These are phyloP conservation scores for Hipposideros larvatus DNA, from an alignment of 2,797 vertebrate genomes.

Conservation along the genomic window DNA sequence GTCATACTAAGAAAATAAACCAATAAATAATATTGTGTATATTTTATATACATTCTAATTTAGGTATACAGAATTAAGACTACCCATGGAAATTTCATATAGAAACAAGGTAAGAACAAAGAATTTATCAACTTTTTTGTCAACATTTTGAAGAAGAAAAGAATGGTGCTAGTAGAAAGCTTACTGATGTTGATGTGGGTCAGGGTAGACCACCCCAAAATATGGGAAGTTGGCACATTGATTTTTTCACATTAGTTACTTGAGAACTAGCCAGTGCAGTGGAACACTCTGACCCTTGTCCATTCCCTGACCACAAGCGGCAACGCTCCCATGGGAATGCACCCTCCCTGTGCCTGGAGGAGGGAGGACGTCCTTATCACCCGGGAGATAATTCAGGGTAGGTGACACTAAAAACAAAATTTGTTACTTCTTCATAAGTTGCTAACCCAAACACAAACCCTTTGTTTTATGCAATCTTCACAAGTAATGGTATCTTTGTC, in stretches of 20 bases:
- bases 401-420: neutral
- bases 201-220: neutral
- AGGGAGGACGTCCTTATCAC: rapidly evolving
- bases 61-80: neutral
- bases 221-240: rapidly evolving
- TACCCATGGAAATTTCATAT: neutral
- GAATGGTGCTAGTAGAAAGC: neutral
- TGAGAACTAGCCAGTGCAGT: neutral
- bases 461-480: neutral
- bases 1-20: slow-evolving; percentile 10
- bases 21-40: neutral
- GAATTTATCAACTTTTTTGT: neutral
- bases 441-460: neutral
- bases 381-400: neutral
- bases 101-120: neutral
- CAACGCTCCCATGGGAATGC: too few species aligned
- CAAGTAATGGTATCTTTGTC: neutral
- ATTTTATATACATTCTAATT: neutral
- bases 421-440: neutral
- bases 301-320: neutral
- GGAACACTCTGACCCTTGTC: neutral
- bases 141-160: neutral
- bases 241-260: neutral
- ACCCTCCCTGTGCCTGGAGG: too few species aligned
- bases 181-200: neutral